Base-by-base conservation (phyloP, 2,888 invertebrate species). In the Cistogaster globosa region DNA sequence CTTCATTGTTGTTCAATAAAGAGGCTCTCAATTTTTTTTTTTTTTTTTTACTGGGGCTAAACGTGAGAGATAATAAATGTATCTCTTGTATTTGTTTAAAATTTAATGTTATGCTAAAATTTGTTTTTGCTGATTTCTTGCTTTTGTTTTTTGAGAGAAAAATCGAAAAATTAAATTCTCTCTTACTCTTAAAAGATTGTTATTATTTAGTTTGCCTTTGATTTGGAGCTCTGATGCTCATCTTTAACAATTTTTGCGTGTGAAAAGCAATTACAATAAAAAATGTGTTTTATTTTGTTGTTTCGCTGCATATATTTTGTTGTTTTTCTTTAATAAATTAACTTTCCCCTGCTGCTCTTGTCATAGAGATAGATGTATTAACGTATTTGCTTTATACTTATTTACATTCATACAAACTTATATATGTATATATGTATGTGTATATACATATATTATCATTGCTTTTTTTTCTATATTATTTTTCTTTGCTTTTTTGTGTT, bases 401-500 rank as follows among this genome's bases (percentile, higher is more conserved):
- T 14, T 1, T 14, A 58, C 7, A 16, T 51, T 16, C 36, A 7
- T 60, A 53, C 22, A 42, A 60, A 69, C 62, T 12, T 16, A 51
- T 7, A 32, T 36, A 65, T 8, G 22, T 38, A 60, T 74, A 65
- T 48, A n/a, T 48, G n/a, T 48, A n/a, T 48, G n/a, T 48, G 48
- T 48, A 48, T n/a, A 16, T n/a, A n/a, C 16, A 7, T 42, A 62
- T 74, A 71, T 74, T 74, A 83, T 74, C 79, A 68, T 83, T 26
- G 74, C 79, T 79, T 74, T 78, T 79, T 79, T 77, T 53, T 63
- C 22, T 57, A 38, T 48, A 36, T 68, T 76, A 26, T 8, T 77
- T 80, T 55, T 67, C 63, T 83, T 65, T 78, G 74, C 67, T 68
- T 69, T 62, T 75, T 74, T 60, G 42, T 74, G 84, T 81, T 60